These are phyloP conservation scores for Mesorhabditis belari DNA, from an alignment of 2,888 invertebrate genomes.

Conservation along the genomic window DNA sequence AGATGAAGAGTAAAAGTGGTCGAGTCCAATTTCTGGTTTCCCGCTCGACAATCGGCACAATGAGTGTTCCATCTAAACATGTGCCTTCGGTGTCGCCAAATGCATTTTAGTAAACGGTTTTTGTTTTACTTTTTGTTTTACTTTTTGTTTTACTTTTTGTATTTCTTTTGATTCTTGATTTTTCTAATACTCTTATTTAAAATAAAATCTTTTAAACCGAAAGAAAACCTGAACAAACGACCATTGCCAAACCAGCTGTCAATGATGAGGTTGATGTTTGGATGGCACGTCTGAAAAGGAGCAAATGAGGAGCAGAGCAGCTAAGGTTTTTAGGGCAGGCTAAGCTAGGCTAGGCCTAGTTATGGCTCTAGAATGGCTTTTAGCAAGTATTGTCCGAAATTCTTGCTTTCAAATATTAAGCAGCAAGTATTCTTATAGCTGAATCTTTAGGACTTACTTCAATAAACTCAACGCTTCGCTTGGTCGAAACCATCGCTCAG, in stretches of 20 bases:
- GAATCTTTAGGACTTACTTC: background rate
- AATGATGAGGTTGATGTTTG: slow-evolving; percentile 20
- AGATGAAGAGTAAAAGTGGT: background rate
- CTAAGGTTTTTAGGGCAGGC: background rate
- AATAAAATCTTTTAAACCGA: too few species aligned
- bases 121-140: too few species aligned
- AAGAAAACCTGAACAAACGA: slow-evolving; percentile 27
- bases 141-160: too few species aligned
- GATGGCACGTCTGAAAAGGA: slow-evolving; percentile 28
- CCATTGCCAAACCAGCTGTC: slow-evolving; percentile 21
- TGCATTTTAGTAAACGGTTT: too few species aligned
- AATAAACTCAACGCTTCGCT: background rate
- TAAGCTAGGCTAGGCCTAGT: too few species aligned
- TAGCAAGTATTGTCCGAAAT: too few species aligned
- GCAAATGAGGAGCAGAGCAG: background rate
- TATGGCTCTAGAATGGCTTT: too few species aligned
- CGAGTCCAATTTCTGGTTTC: slow-evolving; percentile 32
- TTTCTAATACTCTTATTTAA: too few species aligned
- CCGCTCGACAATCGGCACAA: slow-evolving; percentile 29
- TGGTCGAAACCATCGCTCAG: background rate
- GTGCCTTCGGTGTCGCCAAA: too few species aligned
- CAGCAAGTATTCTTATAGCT: background rate
- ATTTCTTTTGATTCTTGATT: too few species aligned
- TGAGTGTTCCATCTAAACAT: slow-evolving; percentile 10
- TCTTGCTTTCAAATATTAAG: too few species aligned